Conservation (phyloP, 2,113 vertebrate species). For the Ariopsis seemanni region DNA sequence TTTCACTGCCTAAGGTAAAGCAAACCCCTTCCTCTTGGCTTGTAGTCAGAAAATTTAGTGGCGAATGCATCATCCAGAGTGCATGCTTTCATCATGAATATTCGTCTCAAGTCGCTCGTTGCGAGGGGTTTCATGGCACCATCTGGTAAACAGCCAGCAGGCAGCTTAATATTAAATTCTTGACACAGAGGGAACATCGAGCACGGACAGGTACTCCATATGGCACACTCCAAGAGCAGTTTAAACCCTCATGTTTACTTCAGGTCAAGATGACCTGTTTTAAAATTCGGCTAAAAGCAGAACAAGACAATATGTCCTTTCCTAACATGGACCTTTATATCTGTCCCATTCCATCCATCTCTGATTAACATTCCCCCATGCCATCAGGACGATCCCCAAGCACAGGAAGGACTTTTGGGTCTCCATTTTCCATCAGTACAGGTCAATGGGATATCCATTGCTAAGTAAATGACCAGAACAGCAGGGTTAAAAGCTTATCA, state of each 20-base stretch:
- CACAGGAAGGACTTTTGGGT: background rate
- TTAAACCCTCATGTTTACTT: slow-evolving; percentile 22
- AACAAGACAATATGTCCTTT: background rate
- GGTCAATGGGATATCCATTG: slow-evolving; percentile 2
- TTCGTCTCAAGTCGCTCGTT: slow-evolving; percentile 33
- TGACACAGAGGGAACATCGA: slow-evolving; percentile 26
- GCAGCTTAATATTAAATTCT: slow-evolving; percentile 45
- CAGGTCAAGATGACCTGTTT: slow-evolving; percentile 20
- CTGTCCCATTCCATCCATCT: background rate
- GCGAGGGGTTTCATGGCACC: slow-evolving; percentile 14
- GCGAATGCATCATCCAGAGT: background rate
- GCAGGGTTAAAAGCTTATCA: background rate
- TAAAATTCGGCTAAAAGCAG: background rate
- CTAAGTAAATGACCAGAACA: slow-evolving; percentile 10
- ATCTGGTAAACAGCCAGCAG: slow-evolving; percentile 48
- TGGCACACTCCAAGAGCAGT: slow-evolving; percentile 14
- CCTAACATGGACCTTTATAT: background rate
- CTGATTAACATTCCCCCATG: background rate
- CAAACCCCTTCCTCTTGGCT: background rate
- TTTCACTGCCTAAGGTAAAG: background rate
- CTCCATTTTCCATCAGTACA: background rate
- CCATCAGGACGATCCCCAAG: background rate
- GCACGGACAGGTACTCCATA: slow-evolving; percentile 38
- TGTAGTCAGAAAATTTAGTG: background rate
- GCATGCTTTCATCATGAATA: slow-evolving; percentile 32